Base-by-base conservation (phyloP, 2,888 invertebrate genomes). In the Caenorhabditis sp. region DNA sequence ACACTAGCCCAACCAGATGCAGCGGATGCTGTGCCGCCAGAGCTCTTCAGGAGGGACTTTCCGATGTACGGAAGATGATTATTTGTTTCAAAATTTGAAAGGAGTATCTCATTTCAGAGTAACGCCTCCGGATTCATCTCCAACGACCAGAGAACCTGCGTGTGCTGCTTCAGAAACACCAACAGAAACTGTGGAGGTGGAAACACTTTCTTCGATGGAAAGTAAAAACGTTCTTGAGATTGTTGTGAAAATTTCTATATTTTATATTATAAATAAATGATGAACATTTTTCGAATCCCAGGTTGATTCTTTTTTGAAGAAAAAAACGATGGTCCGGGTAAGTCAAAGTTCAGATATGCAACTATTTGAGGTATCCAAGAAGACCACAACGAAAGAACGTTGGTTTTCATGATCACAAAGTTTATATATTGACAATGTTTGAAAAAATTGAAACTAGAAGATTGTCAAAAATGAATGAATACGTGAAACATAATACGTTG, bases 141-240 rank as follows among this genome's bases (percentile, higher is more conserved):
- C 20, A 76, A 68, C 61, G 76, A 80, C 24, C 55, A 44, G 5
- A 61, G 76, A 67, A 67, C 35, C 6, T 83, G 83, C n/a, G 80
- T 83, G 18, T 83, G 83, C 60, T 83, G 83, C 55, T 58, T 80
- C 76, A 74, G 70, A 51, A 83, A 80, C 44, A 74, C 58, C 50
- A 83, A 80, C 53, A 37, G 58, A 55, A 58, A 69, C 53, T 70
- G 69, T 28, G 51, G 67, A 18, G 61, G 62, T 22, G 67, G 64
- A 26, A 78, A 65, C 53, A 62, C 77, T 9, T 72, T 80, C 67
- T 53, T 61, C 56, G 44, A 47, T 51, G 69, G 69, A 78, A 69
- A 24, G 22, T 32, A 65, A 65, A 26, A 1, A 24, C 4, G 18
- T n/a, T 47, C 44, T 40, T 40, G 40, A 13, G 15, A 18, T 47